phyloP scores from a whole-genome alignment of 2,113 vertebrate genomes.

The Melanocharis versteri region DNA sequence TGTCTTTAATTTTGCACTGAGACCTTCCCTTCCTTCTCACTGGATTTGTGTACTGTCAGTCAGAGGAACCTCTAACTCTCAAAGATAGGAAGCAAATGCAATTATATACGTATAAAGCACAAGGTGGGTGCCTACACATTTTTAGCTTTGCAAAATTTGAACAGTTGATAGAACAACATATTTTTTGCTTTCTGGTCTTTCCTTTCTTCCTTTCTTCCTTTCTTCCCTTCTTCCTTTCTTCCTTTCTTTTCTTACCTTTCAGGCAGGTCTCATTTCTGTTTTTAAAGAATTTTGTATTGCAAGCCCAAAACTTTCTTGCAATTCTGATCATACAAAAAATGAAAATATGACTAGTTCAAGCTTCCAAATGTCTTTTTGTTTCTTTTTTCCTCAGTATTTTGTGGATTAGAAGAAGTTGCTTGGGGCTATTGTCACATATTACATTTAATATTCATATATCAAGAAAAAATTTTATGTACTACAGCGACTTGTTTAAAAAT shows the following conservation, averaged over 20 bases:
- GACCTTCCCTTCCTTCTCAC: background rate
- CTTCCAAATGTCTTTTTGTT: background rate
- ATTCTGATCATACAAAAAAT: background rate
- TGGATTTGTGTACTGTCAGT: background rate
- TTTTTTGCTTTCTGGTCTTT: background rate
- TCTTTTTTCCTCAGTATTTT: background rate
- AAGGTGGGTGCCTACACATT: background rate
- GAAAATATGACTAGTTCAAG: background rate
- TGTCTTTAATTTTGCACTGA: background rate
- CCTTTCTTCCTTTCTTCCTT: no score
- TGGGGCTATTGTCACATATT: background rate
- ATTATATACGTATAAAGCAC: background rate
- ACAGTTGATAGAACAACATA: background rate
- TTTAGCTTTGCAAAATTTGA: background rate
- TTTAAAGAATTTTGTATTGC: background rate
- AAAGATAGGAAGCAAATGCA: background rate
- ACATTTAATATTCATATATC: background rate
- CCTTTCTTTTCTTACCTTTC: background rate
- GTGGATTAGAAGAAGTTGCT: background rate
- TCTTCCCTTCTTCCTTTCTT: background rate
- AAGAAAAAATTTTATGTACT: background rate
- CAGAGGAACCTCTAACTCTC: background rate
- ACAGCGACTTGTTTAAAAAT: background rate
- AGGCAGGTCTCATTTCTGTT: background rate
- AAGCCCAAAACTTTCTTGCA: background rate